Base-by-base conservation (phyloP, 2,797 vertebrate species). In the Squalus acanthias region DNA sequence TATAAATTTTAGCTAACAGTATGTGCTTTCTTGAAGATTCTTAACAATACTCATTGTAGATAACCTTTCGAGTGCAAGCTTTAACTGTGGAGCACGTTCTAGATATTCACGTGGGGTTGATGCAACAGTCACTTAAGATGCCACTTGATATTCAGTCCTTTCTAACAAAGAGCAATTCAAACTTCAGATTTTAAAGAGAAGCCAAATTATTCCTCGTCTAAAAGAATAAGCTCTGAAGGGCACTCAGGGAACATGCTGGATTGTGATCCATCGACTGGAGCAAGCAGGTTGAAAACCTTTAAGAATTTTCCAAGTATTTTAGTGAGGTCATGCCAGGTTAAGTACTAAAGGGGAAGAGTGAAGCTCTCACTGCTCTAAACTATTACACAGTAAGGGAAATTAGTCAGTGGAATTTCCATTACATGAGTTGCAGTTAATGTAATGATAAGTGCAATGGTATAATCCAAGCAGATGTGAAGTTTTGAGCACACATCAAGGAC, bases 201-300 rank as follows among this genome's bases (percentile, higher is more conserved):
- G 70, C 46, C 69, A 29, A 95, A 53, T 67, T 39, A 39, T 39
- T 93, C n/a, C n/a, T 67, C 63, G 20, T 50, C 69, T 53, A 26
- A 50, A 72, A 33, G 94, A 95, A 74, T 95, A 29, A 95, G 94
- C 94, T 74, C 39, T 95, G 46, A 20, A 95, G 50, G 39, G 26
- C 26, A 74, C 69, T 95, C 29, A 57, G 69, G 26, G 94, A 74
- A 24, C 22, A 7, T 24, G 57, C 88, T 10, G 87, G 88, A 26
- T 91, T 29, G 22, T 57, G 53, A 29, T 22, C 46, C 69, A 57
- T 76, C 6, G 12, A 60, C 46, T 8, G n/a, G 70, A 53, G 26
- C 1, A 15, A 53, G 12, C 46, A 57, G 46, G 50, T 57, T 60
- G 70, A 95, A 95, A 57, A 20, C 26, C 24, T 24, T 95, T n/a